phyloP scores from a whole-genome alignment of 2,888 invertebrate genomes.

The Drosophila ustulata region DNA sequence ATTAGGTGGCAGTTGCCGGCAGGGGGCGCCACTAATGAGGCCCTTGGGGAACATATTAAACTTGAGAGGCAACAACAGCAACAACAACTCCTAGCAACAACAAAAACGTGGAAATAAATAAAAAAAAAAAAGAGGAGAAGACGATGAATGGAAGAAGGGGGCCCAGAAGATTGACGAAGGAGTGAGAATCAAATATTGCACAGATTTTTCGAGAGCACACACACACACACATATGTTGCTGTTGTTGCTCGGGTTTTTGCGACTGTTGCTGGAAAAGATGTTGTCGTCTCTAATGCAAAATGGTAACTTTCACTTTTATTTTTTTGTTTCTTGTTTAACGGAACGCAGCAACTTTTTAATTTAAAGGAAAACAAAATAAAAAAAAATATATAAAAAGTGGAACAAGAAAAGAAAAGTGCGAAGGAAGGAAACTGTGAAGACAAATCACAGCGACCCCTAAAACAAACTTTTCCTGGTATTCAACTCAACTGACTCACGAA shows the following conservation, averaged over 20 bases:
- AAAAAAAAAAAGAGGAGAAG: constrained; percentile 5
- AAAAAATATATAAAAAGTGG: constrained; percentile 9
- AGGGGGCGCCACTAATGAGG: constrained; percentile 76
- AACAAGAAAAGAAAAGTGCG: constrained; percentile 7
- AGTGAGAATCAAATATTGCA: constrained; percentile 36
- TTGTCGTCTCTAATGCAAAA: constrained; percentile 51
- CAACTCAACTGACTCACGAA: constrained; percentile 73
- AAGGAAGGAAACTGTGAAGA: constrained; percentile 33
- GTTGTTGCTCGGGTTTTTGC: constrained; percentile 4
- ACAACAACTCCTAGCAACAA: constrained; percentile 26
- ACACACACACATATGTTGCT: constrained; percentile 27
- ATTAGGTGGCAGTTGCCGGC: constrained; percentile 62
- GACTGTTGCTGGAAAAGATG: constrained; percentile 13
- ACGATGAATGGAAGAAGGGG: neutral
- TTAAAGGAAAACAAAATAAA: constrained; percentile 34
- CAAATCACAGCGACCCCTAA: constrained; percentile 56
- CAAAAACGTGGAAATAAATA: constrained; percentile 24
- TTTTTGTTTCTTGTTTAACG: constrained; percentile 18
- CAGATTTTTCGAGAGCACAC: constrained; percentile 30
- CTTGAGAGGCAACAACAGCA: constrained; percentile 64
- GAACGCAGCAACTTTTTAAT: constrained; percentile 58
- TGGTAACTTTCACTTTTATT: constrained; percentile 41
- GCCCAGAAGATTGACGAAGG: constrained; percentile 3
- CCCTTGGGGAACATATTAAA: constrained; percentile 79
- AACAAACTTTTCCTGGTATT: constrained; percentile 57